These are phyloP conservation scores for Lacanobia oleracea DNA, from an alignment of 2,888 invertebrate genomes.

Conservation along the genomic window DNA sequence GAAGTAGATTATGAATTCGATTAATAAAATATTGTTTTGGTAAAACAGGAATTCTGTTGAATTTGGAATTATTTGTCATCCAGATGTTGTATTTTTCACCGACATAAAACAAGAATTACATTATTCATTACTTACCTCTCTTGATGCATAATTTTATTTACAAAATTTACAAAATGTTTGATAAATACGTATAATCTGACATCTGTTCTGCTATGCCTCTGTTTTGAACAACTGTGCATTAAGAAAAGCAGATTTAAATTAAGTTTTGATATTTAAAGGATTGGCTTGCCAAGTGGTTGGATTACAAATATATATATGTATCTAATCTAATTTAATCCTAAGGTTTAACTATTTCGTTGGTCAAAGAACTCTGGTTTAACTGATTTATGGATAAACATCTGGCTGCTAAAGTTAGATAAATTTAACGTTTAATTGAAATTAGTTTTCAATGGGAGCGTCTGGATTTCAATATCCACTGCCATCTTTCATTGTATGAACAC, in stretches of 20 bases:
- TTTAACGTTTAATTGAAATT: slow-evolving; percentile 19
- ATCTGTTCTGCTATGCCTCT: background rate
- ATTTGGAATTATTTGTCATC: no score
- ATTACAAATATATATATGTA: no score
- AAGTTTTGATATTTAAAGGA: background rate
- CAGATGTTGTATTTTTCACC: background rate
- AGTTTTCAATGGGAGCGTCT: background rate
- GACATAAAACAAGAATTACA: background rate
- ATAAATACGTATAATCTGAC: background rate
- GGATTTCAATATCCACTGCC: background rate
- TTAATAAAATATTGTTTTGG: no score
- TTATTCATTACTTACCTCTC: background rate
- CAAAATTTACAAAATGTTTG: background rate
- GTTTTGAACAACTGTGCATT: background rate
- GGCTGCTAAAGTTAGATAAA: background rate
- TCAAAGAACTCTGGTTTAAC: slow-evolving; percentile 6
- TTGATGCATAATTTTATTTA: background rate
- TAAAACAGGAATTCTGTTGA: no score
- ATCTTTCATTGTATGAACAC: background rate
- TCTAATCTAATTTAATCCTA: background rate
- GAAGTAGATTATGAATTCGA: no score
- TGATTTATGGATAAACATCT: slow-evolving; percentile 26
- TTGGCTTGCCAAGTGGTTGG: no score
- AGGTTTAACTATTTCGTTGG: background rate
- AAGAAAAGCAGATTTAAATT: slow-evolving; percentile 4